Percentiles rank a stretch among this genome's conserved stretches.
Conservation (phyloP, 2,113 vertebrate species). For the Pseudopipra pipra region DNA sequence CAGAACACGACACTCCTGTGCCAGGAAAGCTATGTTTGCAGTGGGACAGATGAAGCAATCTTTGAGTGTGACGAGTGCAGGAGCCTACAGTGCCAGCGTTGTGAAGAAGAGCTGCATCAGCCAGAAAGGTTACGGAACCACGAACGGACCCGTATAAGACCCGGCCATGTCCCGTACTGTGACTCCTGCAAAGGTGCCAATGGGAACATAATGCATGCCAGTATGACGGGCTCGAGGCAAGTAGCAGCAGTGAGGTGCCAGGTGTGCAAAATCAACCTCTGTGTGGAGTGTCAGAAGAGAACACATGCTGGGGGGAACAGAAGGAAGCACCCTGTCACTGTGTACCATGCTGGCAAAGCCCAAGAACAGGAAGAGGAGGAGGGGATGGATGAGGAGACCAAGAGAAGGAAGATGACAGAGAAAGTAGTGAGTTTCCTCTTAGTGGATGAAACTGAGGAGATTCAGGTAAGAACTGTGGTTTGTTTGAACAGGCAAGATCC, state of each 20-base stretch:
- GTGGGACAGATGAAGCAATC: slow-evolving; percentile 87
- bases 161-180: slow-evolving; percentile 90
- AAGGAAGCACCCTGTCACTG: slow-evolving; percentile 85
- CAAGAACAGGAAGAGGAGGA: slow-evolving; percentile 68
- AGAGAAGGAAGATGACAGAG: slow-evolving; percentile 85
- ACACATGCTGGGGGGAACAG: slow-evolving; percentile 88
- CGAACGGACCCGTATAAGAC: slow-evolving; percentile 86
- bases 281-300: slow-evolving; percentile 91
- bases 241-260: slow-evolving; percentile 89
- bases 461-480: slow-evolving; percentile 82
- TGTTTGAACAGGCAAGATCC: background rate
- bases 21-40: slow-evolving; percentile 96
- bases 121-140: slow-evolving; percentile 91
- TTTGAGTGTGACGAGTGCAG: slow-evolving; percentile 97
- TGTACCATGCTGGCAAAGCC: slow-evolving; percentile 77
- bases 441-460: slow-evolving; percentile 94
- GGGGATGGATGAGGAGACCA: slow-evolving; percentile 80
- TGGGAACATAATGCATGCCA: slow-evolving; percentile 67
- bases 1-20: slow-evolving; percentile 81
- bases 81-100: slow-evolving; percentile 90
- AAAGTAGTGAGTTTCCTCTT: slow-evolving; percentile 92
- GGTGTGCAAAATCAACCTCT: slow-evolving; percentile 90
- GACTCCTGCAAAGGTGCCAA: slow-evolving; percentile 89
- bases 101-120: slow-evolving; percentile 91
- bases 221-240: slow-evolving; percentile 72